Percentiles rank a stretch among this genome's conserved stretches.
Evolutionary conservation across 2,797 vertebrate species (phyloP).

Genomic region (Falco novaeseelandiae): DNA sequence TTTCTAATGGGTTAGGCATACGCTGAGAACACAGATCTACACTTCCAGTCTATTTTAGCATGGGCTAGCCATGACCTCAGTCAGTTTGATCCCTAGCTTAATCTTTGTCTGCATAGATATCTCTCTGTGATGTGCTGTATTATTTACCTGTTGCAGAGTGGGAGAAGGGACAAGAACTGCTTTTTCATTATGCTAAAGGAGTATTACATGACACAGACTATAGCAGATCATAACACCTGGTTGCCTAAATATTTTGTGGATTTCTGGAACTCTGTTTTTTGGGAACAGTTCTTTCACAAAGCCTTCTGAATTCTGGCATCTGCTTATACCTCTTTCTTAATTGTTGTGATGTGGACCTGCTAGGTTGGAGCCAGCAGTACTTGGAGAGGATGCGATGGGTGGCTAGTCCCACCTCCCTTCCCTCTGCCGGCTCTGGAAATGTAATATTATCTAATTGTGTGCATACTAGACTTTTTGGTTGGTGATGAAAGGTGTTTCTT

Average conservation of each 20-base stretch:
- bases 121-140: background rate
- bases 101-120: background rate
- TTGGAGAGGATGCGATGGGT: background rate
- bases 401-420: background rate
- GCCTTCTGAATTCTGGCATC: background rate
- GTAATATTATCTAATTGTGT: background rate
- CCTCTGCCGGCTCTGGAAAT: background rate
- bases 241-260: background rate
- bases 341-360: background rate
- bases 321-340: background rate
- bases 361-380: background rate
- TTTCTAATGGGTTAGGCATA: background rate
- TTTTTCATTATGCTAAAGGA: background rate
- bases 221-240: background rate
- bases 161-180: background rate
- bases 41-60: background rate
- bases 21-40: background rate
- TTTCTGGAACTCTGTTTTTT: background rate
- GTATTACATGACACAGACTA: background rate
- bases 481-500: background rate
- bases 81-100: background rate
- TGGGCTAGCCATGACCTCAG: background rate
- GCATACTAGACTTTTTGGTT: background rate
- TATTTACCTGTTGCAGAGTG: background rate
- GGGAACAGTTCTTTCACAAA: background rate